phyloP scores from a whole-genome alignment of 2,888 invertebrate genomes.

The Philhelius pedissequus region DNA sequence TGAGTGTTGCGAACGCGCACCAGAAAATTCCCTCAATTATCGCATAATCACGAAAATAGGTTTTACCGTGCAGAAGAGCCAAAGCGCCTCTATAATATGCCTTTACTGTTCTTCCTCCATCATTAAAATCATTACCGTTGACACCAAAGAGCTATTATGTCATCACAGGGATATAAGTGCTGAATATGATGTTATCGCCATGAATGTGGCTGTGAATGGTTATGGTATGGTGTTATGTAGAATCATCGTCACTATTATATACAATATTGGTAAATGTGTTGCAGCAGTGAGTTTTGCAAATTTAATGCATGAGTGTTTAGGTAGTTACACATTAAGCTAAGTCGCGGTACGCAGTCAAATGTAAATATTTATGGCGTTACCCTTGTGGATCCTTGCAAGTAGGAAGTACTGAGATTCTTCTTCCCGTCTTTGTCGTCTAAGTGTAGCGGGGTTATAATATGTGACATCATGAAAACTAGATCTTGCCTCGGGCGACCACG shows the following conservation, averaged over 20 bases:
- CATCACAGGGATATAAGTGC: constrained; percentile 32
- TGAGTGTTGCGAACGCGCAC: constrained; percentile 48
- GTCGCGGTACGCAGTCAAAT: constrained; percentile 34
- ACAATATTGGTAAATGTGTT: constrained; percentile 16
- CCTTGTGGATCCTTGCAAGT: neutral
- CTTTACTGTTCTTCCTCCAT: neutral
- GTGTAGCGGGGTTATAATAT: neutral
- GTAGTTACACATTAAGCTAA: neutral
- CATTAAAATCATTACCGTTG: constrained; percentile 34
- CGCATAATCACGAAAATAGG: constrained; percentile 66
- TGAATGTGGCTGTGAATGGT: no score
- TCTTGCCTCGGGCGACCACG: neutral
- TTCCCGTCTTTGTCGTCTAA: neutral
- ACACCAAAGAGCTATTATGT: constrained; percentile 38
- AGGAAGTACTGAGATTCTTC: neutral
- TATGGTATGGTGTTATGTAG: neutral
- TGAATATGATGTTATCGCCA: constrained; percentile 16
- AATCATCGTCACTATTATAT: no score
- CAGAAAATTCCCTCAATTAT: constrained; percentile 67
- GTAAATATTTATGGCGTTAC: constrained; percentile 37
- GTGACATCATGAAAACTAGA: neutral
- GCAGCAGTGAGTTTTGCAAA: constrained; percentile 5
- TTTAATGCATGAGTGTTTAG: neutral
- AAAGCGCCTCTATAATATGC: neutral
- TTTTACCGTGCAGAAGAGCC: constrained; percentile 15